Evolutionary conservation across 2,888 invertebrate species (phyloP).

Genomic region (Abscondita cerata): DNA sequence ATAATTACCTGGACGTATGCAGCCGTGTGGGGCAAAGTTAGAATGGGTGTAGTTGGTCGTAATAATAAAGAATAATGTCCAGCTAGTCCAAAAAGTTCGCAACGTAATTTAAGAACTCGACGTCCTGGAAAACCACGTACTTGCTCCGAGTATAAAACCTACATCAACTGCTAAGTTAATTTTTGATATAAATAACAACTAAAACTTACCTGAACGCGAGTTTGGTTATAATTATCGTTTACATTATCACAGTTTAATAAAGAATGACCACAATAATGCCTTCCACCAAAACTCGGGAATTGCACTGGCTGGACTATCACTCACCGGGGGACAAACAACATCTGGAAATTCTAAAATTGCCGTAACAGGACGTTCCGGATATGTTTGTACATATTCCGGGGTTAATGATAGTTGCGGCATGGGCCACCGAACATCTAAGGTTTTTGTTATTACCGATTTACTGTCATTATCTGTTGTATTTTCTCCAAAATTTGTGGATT

Average conservation of each 20-base stretch:
- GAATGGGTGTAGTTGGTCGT: slow-evolving; percentile 69
- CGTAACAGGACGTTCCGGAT: slow-evolving; percentile 76
- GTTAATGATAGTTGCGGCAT: slow-evolving; percentile 72
- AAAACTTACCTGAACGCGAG: slow-evolving; percentile 58
- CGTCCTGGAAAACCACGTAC: slow-evolving; percentile 76
- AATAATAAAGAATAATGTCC: slow-evolving; percentile 81
- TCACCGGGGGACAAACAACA: slow-evolving; percentile 71
- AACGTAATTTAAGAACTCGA: slow-evolving; percentile 71
- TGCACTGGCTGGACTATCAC: slow-evolving; percentile 61
- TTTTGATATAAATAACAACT: neutral
- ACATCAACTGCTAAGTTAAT: slow-evolving; percentile 44
- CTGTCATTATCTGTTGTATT: slow-evolving; percentile 38
- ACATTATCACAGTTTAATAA: slow-evolving; percentile 72
- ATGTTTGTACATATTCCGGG: slow-evolving; percentile 79
- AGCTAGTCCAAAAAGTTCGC: slow-evolving; percentile 82
- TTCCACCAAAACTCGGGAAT: slow-evolving; percentile 79
- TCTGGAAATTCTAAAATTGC: slow-evolving; percentile 79
- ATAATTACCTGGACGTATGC: slow-evolving; percentile 71
- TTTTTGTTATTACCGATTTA: slow-evolving; percentile 57
- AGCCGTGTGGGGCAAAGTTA: slow-evolving; percentile 69
- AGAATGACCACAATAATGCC: slow-evolving; percentile 79
- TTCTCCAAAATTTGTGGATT: slow-evolving; percentile 44
- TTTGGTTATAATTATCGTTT: slow-evolving; percentile 53
- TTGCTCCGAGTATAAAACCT: slow-evolving; percentile 80
- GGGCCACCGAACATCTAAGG: slow-evolving; percentile 85